Base-by-base conservation (phyloP, 2,113 vertebrate genomes). In the Cynopterus brachyotis region DNA sequence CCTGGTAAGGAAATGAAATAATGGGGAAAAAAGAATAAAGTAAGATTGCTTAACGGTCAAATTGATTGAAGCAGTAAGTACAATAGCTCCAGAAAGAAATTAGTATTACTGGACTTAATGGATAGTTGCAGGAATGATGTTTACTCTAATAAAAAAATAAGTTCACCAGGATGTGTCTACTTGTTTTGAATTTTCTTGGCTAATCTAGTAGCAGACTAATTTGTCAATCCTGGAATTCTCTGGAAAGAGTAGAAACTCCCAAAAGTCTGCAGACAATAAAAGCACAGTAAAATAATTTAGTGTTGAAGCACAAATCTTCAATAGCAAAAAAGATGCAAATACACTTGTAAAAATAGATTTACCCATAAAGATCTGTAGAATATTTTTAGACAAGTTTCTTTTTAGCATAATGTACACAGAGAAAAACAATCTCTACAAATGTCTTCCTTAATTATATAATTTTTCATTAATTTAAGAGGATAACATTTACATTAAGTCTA, bases 381-480 rank as follows among this genome's bases (percentile, higher is more conserved):
- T 92, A 17, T 64, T 89, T 92, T 89, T 30, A 91, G 70, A 80
- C 90, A 89, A 85, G 40, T 88, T 76, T 16, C 50, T 80, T 76
- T 89, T 57, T 42, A 86, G 42, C 20, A 70, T 28, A 88, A 67
- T 28, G 37, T 47, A 84, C n/a, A 79, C 10, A 70, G 17, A 53
- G 67, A 69, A 88, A 96, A 90, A 79, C 37, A 62, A 59, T 26
- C 28, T 89, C 64, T 73, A 55, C 47, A 97, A 88, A 72, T 73
- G 6, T 79, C 53, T 94, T 85, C 64, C 79, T 94, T 80, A 80
- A 92, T 55, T 83, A 37, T 81, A 50, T 72, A 70, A 94, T 40
- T 45, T 80, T 42, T 82, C 45, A 93, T 4, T 16, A 82, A 69
- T 81, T 91, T 87, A 96, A 78, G 26, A 76, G 6, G 37, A 35